Conservation (phyloP, 2,888 invertebrate species). For the Stratiomys singularior region DNA sequence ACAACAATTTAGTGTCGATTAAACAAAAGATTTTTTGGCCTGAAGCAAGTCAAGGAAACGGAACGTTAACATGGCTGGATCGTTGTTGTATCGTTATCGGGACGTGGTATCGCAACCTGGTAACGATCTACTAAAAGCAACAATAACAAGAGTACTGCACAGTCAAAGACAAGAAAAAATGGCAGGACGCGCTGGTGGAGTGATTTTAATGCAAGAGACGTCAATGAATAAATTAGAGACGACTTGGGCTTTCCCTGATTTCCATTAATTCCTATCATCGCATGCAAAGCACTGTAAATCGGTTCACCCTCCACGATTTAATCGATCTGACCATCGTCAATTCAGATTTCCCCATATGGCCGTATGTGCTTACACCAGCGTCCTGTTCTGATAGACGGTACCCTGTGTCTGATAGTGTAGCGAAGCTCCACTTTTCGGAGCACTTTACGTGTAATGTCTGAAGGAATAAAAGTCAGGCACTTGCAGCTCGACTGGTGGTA, state of each 20-base stretch:
- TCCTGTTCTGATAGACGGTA: background rate
- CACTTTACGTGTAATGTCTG: conserved; percentile 40
- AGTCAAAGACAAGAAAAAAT: background rate
- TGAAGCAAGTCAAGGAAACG: conserved; percentile 29
- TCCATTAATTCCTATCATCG: too few relatives aligned
- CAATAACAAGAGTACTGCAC: conserved; percentile 23
- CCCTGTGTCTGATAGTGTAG: background rate
- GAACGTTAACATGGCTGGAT: conserved; percentile 4
- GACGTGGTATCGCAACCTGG: conserved; percentile 38
- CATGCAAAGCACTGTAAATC: too few relatives aligned
- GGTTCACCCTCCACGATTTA: too few relatives aligned
- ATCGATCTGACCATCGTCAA: too few relatives aligned
- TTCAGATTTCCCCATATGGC: background rate
- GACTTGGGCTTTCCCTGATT: too few relatives aligned
- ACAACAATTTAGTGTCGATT: conserved; percentile 41
- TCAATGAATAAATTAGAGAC: too few relatives aligned
- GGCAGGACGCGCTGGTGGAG: background rate
- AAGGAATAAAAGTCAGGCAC: conserved; percentile 42
- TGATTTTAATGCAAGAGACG: background rate
- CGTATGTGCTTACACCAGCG: background rate
- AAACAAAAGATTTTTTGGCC: conserved; percentile 39
- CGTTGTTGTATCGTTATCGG: conserved; percentile 30
- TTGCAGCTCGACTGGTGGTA: conserved; percentile 43
- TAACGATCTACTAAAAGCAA: conserved; percentile 33
- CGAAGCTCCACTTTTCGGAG: conserved; percentile 11